A percentile compares a stretch with the other conserved stretches of the same genome.
Evolutionary conservation across 1,140 invertebrate genomes (phyloP).

Genomic region (Tetramorium simillimum): DNA sequence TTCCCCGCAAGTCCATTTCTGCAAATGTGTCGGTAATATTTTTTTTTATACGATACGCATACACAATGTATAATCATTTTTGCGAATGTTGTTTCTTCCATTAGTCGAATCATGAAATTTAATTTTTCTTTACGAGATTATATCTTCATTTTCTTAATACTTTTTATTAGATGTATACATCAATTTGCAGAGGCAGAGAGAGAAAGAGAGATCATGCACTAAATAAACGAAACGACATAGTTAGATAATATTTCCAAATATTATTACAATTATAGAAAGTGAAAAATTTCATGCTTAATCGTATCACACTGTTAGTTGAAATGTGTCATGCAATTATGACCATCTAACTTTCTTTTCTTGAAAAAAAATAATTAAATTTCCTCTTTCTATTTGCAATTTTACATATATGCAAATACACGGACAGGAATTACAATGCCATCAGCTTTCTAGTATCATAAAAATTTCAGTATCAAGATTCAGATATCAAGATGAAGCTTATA

Average conservation of each 20-base stretch:
- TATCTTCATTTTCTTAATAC: background rate
- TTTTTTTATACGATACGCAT: background rate
- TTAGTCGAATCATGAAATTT: background rate
- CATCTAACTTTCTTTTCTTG: background rate
- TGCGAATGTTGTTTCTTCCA: background rate
- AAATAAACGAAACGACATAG: background rate
- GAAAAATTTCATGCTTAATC: background rate
- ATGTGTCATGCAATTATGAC: slow-evolving; percentile 1
- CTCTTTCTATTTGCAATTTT: background rate
- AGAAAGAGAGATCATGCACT: too few relatives aligned
- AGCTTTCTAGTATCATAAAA: background rate
- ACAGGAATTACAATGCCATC: background rate
- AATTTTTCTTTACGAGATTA: background rate
- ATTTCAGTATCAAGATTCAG: background rate
- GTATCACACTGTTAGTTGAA: slow-evolving; percentile 6
- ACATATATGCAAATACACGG: background rate
- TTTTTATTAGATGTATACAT: background rate
- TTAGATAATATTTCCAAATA: background rate
- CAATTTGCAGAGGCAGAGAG: background rate
- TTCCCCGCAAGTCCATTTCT: background rate
- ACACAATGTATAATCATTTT: background rate
- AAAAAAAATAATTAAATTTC: slow-evolving; percentile 14
- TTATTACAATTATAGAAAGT: slow-evolving; percentile 6
- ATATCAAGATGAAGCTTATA: background rate
- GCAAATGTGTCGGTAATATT: background rate